Evolutionary conservation across 2,888 invertebrate species (phyloP), one percentile per base, ranked within the genome.

Genomic region (Limnephilus rhombicus): DNA sequence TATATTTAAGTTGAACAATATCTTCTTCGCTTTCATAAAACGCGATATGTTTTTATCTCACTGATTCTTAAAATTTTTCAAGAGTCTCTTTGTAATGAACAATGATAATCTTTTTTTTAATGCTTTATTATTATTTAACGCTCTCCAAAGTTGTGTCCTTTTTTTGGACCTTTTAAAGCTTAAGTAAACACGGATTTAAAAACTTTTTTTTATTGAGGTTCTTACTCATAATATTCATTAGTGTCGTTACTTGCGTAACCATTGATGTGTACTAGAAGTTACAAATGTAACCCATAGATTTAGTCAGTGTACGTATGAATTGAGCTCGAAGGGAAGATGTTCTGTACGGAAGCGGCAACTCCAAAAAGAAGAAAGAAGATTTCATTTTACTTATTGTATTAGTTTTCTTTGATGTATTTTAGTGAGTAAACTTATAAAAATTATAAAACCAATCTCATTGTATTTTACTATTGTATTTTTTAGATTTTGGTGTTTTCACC

Each of bases 391-490:
- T 88, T 89, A 92, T 92, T 92, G 88, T 91, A 90, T 85, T 91
- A 88, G 86, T 92, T 89, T 90, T 49, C 82, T 91, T 85, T 92
- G 68, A 87, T 93, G 91, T 91, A 93, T 90, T 53, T 92, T 91
- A 93, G 92, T 92, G 92, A 93, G 92, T 94, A 92, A 93, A 94
- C 91, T 89, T 92, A 93, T 92, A 92, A 90, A 85, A 82, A 91
- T 90, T 83, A 90, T 88, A 86, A 91, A 92, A 91, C 91, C 68
- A 90, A 81, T 85, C 82, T 24, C 91, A 68, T 81, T 93, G 92
- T 93, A 93, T 93, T 93, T 93, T 93, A 92, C 90, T 93, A 92
- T 91, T 91, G 91, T 93, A 92, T 92, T 91, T 88, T 91, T 90
- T 90, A 87, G 87, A 53, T 31, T 53, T 87, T 49, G 34, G 85